Evolutionary conservation across 2,888 invertebrate genomes (phyloP), one percentile per base, ranked within the genome.

Genomic region (Mythimna pallens): DNA sequence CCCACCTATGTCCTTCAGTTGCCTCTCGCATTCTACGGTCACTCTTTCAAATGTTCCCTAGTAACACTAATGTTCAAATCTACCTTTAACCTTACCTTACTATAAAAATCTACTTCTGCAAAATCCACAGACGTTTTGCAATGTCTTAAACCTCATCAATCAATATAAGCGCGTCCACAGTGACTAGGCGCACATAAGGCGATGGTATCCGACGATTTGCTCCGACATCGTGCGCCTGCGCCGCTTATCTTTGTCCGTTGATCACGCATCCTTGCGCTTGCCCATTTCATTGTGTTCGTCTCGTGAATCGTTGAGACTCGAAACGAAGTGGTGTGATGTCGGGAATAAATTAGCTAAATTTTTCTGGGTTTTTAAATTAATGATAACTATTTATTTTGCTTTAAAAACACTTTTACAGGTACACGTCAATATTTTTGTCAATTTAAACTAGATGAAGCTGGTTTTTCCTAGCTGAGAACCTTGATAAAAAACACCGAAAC

Each of bases 191-290:
- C 61, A 30, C 65, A 71, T 17, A 58, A 30, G 50, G 59, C 78
- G 78, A 68, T 65, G 67, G 58, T 68, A 69, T 68, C 70, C 74
- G 66, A 70, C 10, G 65, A 43, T 43, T 83, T 83, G 83, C 83
- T 75, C 40, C 34, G 75, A 55, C 62, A 52, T 72, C 72, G 14
- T 67, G 73, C 79, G 77, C 73, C 34, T 57, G 64, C 81, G 47
- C 70, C 65, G 77, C 66, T 79, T 78, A 80, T 78, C 78, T 79
- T 78, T 82, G 79, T 78, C 59, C 74, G 82, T 82, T 73, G 80
- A 82, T 79, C 70, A 61, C 25, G 70, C 68, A 74, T 68, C 79
- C 78, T 78, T 82, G 79, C 78, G 81, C 59, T 50, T 66, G 77
- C 50, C 77, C 82, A 70, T 79, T 79, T 71, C 63, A 77, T 81